These are phyloP conservation scores for Orestias chungarensis DNA, from an alignment of 2,797 vertebrate species.

Conservation along the genomic window DNA sequence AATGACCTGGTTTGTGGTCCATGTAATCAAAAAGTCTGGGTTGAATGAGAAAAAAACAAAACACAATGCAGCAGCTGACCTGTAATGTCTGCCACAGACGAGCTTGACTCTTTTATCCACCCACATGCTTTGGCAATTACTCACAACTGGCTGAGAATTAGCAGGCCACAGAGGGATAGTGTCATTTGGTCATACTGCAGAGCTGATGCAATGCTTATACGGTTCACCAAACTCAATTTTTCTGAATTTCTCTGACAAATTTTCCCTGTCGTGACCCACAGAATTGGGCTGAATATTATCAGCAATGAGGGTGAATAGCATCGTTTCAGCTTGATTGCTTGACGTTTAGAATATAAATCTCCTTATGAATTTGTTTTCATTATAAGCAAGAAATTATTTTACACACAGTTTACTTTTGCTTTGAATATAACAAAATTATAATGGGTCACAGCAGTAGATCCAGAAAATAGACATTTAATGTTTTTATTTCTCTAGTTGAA, in stretches of 20 bases:
- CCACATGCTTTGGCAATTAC: constrained; percentile 28
- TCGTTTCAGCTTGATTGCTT: not conserved
- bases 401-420: not conserved
- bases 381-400: not conserved
- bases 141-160: constrained; percentile 25
- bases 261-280: not conserved
- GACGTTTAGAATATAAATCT: not conserved
- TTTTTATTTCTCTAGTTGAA: too few relatives aligned
- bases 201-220: not conserved
- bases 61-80: constrained; percentile 67
- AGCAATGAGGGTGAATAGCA: not conserved
- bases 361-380: not conserved
- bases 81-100: constrained; percentile 68
- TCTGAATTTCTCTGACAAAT: not conserved
- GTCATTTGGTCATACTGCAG: constrained; percentile 21
- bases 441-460: too few relatives aligned
- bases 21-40: constrained; percentile 70
- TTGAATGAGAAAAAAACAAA: constrained; percentile 52
- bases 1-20: constrained; percentile 62
- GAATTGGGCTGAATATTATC: not conserved
- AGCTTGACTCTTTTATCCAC: constrained; percentile 36
- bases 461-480: too few relatives aligned
- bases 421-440: not conserved
- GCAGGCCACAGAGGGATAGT: constrained; percentile 10
- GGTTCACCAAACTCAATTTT: not conserved